Evolutionary conservation across 1,140 invertebrate genomes (phyloP).

Genomic region (Drosophila auraria): DNA sequence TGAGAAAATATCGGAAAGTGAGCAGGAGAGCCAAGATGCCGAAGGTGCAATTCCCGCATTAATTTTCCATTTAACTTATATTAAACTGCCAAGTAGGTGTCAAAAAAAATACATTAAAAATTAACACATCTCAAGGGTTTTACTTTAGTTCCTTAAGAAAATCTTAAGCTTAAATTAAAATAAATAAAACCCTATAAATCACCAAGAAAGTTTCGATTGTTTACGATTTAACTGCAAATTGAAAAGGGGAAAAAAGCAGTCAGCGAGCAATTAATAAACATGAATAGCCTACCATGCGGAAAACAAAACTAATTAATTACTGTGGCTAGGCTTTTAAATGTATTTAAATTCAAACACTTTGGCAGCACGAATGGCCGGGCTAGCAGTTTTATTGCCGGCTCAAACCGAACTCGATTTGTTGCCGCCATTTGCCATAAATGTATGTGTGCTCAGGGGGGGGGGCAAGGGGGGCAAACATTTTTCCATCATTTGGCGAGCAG

Average conservation of each 20-base stretch:
- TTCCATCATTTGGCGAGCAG: constrained; percentile 38
- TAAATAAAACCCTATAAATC: neutral
- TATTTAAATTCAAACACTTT: constrained; percentile 36
- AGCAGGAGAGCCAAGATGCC: neutral
- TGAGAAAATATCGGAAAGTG: neutral
- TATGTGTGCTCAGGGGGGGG: neutral
- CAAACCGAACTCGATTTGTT: constrained; percentile 15
- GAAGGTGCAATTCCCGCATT: constrained; percentile 30
- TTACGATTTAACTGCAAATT: constrained; percentile 15
- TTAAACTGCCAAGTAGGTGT: constrained; percentile 1
- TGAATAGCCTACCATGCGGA: constrained; percentile 18
- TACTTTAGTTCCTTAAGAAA: neutral
- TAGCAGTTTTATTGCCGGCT: constrained; percentile 27
- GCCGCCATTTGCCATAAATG: constrained; percentile 11
- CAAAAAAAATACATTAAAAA: neutral
- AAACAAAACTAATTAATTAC: constrained; percentile 69
- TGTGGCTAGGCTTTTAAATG: constrained; percentile 44
- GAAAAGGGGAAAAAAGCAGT: constrained; percentile 16
- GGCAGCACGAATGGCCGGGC: neutral
- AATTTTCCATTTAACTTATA: constrained; percentile 39
- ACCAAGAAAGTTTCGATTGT: constrained; percentile 5
- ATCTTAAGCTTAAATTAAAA: neutral
- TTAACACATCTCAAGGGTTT: too few species aligned
- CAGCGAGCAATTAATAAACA: constrained; percentile 26
- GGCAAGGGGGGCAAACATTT: constrained; percentile 1